Base-by-base conservation (phyloP, 2,797 vertebrate species). In the Siniperca scherzeri region DNA sequence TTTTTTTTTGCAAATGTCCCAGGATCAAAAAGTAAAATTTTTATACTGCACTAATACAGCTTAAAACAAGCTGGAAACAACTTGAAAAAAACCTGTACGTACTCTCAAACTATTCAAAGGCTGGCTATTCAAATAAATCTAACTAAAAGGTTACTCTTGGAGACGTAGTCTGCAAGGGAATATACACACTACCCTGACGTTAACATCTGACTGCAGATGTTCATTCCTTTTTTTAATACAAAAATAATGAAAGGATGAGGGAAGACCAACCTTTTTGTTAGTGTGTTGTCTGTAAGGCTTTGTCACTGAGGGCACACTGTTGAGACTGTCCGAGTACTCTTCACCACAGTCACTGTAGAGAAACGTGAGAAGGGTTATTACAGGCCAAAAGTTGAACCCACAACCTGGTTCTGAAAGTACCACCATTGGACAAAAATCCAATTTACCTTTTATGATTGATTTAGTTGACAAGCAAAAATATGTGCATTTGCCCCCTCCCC, bases 381-480 rank as follows among this genome's bases (percentile, higher is more conserved):
- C 72, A 78, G 70, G 52, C 56, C 56, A 86, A 67, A 87, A 90
- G 67, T 86, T 80, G 76, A 89, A 88, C 87, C 83, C 13, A 33
- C 72, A 89, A 89, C 72, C 52, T 50, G 67, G 77, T 77, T 91
- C 84, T 91, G 55, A 82, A 88, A 92, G 79, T 90, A 94, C 88
- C 91, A 94, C 90, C 89, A 85, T 61, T 85, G 77, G 86, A 91
- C 86, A 88, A 91, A 90, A 92, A 86, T 93, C 91, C 92, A 94
- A 94, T 94, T 94, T 94, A 92, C 89, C 90, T 94, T 94, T 94
- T 93, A 94, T 93, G 93, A 87, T 93, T 94, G 91, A 92, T 94
- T 94, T 92, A 93, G 93, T 94, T 94, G 93, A 94, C 92, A 93
- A 91, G 91, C 87, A 93, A 94, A 94, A 93, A 95, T 93, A 95